These are phyloP conservation scores for Nasonia giraulti DNA, from an alignment of 1,140 invertebrate species.

Conservation along the genomic window DNA sequence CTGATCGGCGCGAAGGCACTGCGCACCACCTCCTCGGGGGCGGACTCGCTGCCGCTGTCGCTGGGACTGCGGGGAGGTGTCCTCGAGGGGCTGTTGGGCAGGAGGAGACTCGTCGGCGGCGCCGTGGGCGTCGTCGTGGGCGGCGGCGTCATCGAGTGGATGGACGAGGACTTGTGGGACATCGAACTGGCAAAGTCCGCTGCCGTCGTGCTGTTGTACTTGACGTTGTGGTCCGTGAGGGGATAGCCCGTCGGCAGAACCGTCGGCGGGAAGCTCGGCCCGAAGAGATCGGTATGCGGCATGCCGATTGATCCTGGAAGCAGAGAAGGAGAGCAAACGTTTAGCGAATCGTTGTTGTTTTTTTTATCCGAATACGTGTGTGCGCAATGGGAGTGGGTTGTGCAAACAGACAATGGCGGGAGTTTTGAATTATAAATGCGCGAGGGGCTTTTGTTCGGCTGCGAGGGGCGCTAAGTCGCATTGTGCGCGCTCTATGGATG, in stretches of 20 bases:
- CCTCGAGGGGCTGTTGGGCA: slow-evolving; percentile 59
- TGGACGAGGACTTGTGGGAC: background rate
- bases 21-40: slow-evolving; percentile 82
- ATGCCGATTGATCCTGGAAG: slow-evolving; percentile 67
- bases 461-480: slow-evolving; percentile 58
- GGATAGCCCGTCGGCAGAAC: slow-evolving; percentile 64
- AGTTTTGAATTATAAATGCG: slow-evolving; percentile 6
- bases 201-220: slow-evolving; percentile 53
- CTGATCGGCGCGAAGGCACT: slow-evolving; percentile 81
- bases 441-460: background rate
- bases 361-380: background rate
- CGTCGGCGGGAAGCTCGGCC: slow-evolving; percentile 62
- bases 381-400: background rate
- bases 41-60: slow-evolving; percentile 70
- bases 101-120: background rate
- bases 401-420: slow-evolving; percentile 3
- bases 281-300: slow-evolving; percentile 65
- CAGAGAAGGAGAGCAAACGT: slow-evolving; percentile 49
- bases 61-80: slow-evolving; percentile 70
- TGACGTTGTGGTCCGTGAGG: slow-evolving; percentile 61
- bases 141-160: slow-evolving; percentile 28
- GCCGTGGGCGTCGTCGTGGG: slow-evolving; percentile 4
- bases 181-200: background rate
- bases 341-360: slow-evolving; percentile 34
- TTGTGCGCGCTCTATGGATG: slow-evolving; percentile 47